Evolutionary conservation across 1,140 invertebrate species (phyloP), one percentile per base, ranked within the genome.

Genomic region (Heliconius melpomene): DNA sequence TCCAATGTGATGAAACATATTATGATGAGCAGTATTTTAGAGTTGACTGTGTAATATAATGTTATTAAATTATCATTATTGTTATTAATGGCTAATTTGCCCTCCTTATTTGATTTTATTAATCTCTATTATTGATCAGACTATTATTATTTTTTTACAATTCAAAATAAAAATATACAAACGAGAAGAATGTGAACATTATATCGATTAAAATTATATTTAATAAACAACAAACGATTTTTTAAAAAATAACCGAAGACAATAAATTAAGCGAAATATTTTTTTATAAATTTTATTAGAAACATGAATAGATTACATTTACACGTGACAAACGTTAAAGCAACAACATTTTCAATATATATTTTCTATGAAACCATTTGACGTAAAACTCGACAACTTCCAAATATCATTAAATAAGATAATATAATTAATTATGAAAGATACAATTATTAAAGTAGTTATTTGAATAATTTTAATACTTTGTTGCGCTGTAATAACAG

Each of bases 11-110:
- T 88, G 79, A 84, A 85, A 80, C 32, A 32, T 32, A 32, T 54
- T 89, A 90, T 88, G 88, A 86, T 87, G 75, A 90, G 87, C 92
- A 93, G 92, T 93, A 94, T 93, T 94, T 91, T 92, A 94, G 90
- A 83, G 83, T 91, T 93, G 91, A 93, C 91, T 92, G 91, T 93
- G 88, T 93, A 91, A 89, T 92, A 89, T 93, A 90, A 90, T 92
- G 87, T 87, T 87, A 85, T 87, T 93, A 92, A 93, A 91, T 94
- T 94, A 93, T 91, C 92, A 87, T 87, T 85, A 89, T 87, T 87
- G 86, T 87, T 90, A 93, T 90, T 92, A 94, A 94, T 93, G 87
- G 88, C 90, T 88, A 79, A 86, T 90, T 87, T 88, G 77, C 85
- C 88, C 91, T 86, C 82, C 75, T 83, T 77, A 71, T 79, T 72